phyloP scores from a whole-genome alignment of 1,140 invertebrate genomes.

The Probaryconus sp. region DNA sequence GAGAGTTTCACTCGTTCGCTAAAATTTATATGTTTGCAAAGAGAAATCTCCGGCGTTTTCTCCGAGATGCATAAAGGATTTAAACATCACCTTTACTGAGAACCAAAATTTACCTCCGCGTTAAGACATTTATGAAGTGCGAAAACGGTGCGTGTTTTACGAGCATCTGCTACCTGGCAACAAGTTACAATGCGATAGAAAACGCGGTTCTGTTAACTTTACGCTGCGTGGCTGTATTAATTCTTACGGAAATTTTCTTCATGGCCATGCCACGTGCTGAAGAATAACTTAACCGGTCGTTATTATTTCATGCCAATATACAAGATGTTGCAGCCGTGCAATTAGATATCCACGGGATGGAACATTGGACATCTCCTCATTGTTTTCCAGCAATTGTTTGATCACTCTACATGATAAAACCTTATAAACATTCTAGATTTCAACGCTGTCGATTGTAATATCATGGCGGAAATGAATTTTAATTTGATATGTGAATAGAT shows the following conservation, averaged over 20 bases:
- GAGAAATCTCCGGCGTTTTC: conserved; percentile 50
- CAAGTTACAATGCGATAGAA: conserved; percentile 37
- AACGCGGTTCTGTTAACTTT: conserved; percentile 33
- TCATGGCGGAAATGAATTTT: no score
- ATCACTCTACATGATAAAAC: no score
- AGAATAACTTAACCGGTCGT: no score
- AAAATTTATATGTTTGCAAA: conserved; percentile 11
- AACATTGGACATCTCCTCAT: no score
- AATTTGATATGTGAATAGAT: no score
- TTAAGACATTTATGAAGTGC: conserved; percentile 55
- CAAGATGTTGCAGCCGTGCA: no score
- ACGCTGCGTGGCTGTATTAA: conserved; percentile 49
- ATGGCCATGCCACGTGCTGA: conserved; percentile 6
- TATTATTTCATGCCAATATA: no score
- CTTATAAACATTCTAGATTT: no score
- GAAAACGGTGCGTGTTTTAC: conserved; percentile 59
- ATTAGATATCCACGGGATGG: no score
- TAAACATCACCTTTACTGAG: conserved; percentile 38
- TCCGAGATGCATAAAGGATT: conserved; percentile 43
- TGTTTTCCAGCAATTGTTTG: no score
- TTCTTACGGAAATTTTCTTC: conserved; percentile 32
- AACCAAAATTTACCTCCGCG: conserved; percentile 37
- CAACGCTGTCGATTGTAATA: no score
- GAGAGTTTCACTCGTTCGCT: conserved; percentile 32
- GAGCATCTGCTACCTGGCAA: conserved; percentile 52